These are phyloP conservation scores for Myodes glareolus DNA, from an alignment of 2,113 vertebrate species.

Conservation along the genomic window DNA sequence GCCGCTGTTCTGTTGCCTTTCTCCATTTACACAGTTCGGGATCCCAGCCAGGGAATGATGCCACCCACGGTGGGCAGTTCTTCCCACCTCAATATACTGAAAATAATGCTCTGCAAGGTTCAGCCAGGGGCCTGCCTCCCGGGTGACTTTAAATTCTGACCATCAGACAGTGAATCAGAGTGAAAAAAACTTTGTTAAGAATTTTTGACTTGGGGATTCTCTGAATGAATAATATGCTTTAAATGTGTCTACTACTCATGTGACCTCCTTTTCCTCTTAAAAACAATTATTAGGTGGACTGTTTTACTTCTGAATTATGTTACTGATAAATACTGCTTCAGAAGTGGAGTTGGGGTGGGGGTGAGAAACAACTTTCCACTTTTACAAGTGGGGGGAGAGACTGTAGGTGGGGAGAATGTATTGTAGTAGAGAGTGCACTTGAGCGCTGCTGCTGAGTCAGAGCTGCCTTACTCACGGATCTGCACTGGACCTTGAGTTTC, in stretches of 20 bases:
- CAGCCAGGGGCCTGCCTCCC: too few relatives aligned
- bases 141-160: neutral
- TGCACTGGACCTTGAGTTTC: neutral
- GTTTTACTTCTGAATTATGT: neutral
- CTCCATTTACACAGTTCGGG: neutral
- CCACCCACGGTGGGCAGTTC: neutral
- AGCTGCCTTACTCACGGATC: neutral
- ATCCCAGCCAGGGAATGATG: neutral
- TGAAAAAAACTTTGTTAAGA: neutral
- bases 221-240: slow-evolving; percentile 33
- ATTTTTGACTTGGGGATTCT: neutral
- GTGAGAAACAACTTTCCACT: neutral
- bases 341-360: neutral
- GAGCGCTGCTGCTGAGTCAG: neutral
- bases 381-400: neutral
- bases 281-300: neutral
- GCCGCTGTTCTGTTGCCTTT: neutral
- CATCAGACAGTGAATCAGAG: slow-evolving; percentile 17
- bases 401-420: neutral
- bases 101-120: neutral
- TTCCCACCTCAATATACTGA: neutral
- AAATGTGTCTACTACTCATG: neutral
- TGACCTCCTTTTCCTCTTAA: slow-evolving; percentile 35
- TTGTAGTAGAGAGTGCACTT: neutral
- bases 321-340: slow-evolving; percentile 26